A percentile compares a stretch with the other conserved stretches of the same genome.
Conservation (phyloP, 2,888 invertebrate species). For the Salpingus planirostris region DNA sequence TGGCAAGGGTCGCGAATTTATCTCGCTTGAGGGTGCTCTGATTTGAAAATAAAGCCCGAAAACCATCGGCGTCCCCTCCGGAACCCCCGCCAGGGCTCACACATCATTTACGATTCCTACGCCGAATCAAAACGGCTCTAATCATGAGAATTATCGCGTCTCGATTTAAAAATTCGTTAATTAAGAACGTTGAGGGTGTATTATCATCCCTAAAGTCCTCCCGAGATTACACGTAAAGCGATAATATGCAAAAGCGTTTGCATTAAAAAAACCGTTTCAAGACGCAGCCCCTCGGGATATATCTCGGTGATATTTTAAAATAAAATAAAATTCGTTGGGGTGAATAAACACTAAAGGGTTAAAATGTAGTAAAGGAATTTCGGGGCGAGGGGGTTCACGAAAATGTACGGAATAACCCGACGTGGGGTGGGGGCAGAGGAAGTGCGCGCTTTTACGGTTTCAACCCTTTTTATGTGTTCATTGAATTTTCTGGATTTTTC, state of each 20-base stretch:
- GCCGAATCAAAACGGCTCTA: no score
- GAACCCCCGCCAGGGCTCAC: no score
- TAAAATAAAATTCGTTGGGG: constrained; percentile 33
- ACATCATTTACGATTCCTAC: no score
- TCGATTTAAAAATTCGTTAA: constrained; percentile 15
- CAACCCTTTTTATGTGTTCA: constrained; percentile 36
- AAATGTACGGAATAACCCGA: no score
- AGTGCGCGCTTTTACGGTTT: constrained; percentile 30
- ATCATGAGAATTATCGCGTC: no score
- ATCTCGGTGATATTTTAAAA: constrained; percentile 5
- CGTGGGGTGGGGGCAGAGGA: no score
- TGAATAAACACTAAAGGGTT: constrained; percentile 33
- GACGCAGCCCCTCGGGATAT: not conserved
- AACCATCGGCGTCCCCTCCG: no score
- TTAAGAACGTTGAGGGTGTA: constrained; percentile 9
- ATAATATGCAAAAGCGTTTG: constrained; percentile 6
- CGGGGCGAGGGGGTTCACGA: constrained; percentile 19
- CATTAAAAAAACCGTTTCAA: constrained; percentile 7
- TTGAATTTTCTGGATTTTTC: constrained; percentile 36
- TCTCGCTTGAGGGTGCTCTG: no score
- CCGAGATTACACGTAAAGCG: constrained; percentile 5
- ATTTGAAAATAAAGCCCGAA: no score
- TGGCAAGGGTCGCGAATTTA: no score
- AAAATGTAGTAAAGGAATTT: constrained; percentile 28
- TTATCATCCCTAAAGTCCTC: constrained; percentile 1